These are phyloP conservation scores for Nycteola revayana DNA, from an alignment of 2,888 invertebrate genomes.

Conservation along the genomic window DNA sequence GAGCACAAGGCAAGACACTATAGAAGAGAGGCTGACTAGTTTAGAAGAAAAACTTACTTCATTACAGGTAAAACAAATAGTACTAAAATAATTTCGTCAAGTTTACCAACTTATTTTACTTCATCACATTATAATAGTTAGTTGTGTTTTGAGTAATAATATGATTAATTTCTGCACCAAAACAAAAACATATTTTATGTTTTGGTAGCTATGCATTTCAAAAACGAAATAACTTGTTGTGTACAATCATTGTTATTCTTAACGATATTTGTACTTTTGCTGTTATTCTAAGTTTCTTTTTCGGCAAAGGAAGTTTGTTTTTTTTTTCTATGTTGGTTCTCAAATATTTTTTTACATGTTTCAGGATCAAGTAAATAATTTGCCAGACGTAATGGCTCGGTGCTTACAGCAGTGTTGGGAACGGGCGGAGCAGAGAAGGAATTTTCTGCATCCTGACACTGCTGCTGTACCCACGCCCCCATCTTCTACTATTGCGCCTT, in stretches of 20 bases:
- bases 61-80: slow-evolving; percentile 83
- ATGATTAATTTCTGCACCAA: too few species aligned
- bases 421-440: slow-evolving; percentile 90
- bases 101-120: background rate
- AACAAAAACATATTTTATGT: too few species aligned
- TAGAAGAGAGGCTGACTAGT: slow-evolving; percentile 95
- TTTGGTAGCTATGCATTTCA: too few species aligned
- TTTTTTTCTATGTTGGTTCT: too few species aligned
- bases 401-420: slow-evolving; percentile 90
- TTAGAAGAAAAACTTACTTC: slow-evolving; percentile 95
- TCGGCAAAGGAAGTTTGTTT: too few species aligned
- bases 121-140: too few species aligned
- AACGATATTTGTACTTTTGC: too few species aligned
- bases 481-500: slow-evolving; percentile 80
- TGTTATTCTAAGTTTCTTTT: too few species aligned
- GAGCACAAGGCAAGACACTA: slow-evolving; percentile 95
- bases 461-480: slow-evolving; percentile 85
- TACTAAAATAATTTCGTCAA: background rate
- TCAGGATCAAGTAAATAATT: slow-evolving; percentile 90
- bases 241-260: too few species aligned
- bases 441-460: slow-evolving; percentile 94
- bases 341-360: too few species aligned
- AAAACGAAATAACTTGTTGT: too few species aligned
- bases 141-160: too few species aligned
- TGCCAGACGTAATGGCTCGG: slow-evolving; percentile 91